Evolutionary conservation across 2,113 vertebrate species (phyloP).

Genomic region (Phylloscopus whistleri): DNA sequence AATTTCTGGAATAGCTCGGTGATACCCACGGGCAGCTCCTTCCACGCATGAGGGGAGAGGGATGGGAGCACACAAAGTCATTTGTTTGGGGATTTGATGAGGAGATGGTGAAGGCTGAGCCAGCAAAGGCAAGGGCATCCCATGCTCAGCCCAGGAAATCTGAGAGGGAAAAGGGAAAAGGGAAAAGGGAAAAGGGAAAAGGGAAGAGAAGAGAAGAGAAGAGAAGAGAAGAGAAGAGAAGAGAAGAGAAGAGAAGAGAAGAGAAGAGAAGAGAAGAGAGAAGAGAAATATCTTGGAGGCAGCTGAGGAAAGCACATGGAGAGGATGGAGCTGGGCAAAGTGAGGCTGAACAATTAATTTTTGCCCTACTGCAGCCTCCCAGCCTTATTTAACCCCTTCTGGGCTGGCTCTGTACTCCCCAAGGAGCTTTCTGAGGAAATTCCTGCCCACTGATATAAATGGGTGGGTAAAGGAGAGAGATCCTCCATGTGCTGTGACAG

Average conservation of each 20-base stretch:
- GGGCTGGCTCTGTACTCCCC: neutral
- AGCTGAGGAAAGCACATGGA: neutral
- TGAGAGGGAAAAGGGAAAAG: neutral
- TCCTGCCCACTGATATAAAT: fast-evolving
- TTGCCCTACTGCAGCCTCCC: neutral
- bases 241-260: neutral
- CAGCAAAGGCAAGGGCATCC: neutral
- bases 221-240: neutral
- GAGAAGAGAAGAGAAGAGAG: neutral
- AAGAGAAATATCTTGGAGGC: no score
- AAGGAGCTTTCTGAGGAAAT: neutral
- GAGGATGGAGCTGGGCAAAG: neutral
- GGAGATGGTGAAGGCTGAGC: neutral
- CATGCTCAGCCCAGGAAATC: neutral
- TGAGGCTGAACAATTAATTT: neutral
- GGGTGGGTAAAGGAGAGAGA: neutral
- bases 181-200: neutral
- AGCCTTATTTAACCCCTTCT: neutral
- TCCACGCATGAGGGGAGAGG: neutral
- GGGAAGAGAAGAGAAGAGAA: neutral
- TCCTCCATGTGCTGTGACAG: neutral
- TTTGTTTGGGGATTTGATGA: neutral
- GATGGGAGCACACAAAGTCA: neutral
- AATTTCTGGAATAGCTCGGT: neutral
- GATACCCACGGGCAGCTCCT: neutral